These are phyloP conservation scores for Dryas iulia DNA, from an alignment of 1,140 invertebrate species.

Conservation along the genomic window DNA sequence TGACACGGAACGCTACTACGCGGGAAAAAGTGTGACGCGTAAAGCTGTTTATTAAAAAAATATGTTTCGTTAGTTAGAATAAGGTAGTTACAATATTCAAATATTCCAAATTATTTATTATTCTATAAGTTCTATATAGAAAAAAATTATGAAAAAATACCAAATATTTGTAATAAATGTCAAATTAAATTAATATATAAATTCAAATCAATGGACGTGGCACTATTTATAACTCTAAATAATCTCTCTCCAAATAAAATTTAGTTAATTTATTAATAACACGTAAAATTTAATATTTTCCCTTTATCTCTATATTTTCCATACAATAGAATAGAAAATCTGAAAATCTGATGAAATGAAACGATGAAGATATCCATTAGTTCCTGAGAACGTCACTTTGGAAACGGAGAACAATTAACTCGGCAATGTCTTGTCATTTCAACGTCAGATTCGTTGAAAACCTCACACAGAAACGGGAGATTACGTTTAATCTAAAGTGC, in stretches of 20 bases:
- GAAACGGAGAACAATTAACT: neutral
- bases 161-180: too few relatives aligned
- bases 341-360: neutral
- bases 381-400: neutral
- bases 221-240: too few relatives aligned
- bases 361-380: neutral
- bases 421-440: neutral
- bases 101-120: too few relatives aligned
- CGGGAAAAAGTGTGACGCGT: too few relatives aligned
- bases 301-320: neutral
- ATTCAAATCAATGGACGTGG: neutral
- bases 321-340: neutral
- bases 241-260: too few relatives aligned
- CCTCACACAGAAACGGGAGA: neutral
- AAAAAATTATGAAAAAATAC: too few relatives aligned
- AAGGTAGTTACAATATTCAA: too few relatives aligned
- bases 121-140: too few relatives aligned
- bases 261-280: neutral
- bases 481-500: conserved; percentile 2
- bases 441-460: neutral
- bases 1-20: too few relatives aligned
- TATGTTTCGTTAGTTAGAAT: too few relatives aligned
- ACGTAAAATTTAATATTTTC: neutral
- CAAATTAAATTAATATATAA: too few relatives aligned
- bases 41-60: too few relatives aligned